Evolutionary conservation across 2,797 vertebrate genomes (phyloP).

Genomic region (Liparis tanakae): DNA sequence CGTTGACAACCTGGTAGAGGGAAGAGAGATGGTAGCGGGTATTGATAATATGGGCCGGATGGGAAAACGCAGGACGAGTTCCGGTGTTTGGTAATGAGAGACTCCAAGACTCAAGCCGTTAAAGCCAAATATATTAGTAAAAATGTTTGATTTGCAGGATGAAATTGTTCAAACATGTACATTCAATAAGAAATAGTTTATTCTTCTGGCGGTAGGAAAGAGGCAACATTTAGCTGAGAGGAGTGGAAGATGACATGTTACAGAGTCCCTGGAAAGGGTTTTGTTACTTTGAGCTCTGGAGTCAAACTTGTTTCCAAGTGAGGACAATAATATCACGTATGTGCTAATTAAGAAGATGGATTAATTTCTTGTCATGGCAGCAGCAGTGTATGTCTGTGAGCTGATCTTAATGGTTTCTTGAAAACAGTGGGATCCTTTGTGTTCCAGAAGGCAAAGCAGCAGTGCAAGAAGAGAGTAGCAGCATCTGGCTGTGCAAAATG

Average conservation of each 20-base stretch:
- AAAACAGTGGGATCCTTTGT: slow-evolving; percentile 50
- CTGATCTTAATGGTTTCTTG: slow-evolving; percentile 35
- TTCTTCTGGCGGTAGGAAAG: not conserved
- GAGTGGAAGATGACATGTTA: not conserved
- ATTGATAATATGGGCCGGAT: not conserved
- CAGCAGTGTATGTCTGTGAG: slow-evolving; percentile 32
- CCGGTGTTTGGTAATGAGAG: not conserved
- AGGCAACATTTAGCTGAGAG: not conserved
- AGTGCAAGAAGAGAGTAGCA: slow-evolving; percentile 14
- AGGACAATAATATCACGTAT: slow-evolving; percentile 14
- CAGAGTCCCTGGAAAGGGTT: not conserved
- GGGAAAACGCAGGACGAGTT: not conserved
- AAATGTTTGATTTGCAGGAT: not conserved
- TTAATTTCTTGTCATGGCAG: slow-evolving; percentile 23
- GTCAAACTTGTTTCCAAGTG: slow-evolving; percentile 6
- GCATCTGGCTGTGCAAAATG: slow-evolving; percentile 40
- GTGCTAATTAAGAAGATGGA: slow-evolving; percentile 32
- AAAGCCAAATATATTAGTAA: not conserved
- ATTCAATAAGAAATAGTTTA: not conserved
- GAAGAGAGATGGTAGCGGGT: not conserved
- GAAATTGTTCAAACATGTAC: not conserved
- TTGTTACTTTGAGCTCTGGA: slow-evolving; percentile 13
- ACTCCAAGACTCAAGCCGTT: not conserved
- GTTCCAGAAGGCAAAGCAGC: slow-evolving; percentile 57
- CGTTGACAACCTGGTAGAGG: not conserved